These are phyloP conservation scores for Scylla paramamosain DNA, from an alignment of 1,140 invertebrate species.

Conservation along the genomic window DNA sequence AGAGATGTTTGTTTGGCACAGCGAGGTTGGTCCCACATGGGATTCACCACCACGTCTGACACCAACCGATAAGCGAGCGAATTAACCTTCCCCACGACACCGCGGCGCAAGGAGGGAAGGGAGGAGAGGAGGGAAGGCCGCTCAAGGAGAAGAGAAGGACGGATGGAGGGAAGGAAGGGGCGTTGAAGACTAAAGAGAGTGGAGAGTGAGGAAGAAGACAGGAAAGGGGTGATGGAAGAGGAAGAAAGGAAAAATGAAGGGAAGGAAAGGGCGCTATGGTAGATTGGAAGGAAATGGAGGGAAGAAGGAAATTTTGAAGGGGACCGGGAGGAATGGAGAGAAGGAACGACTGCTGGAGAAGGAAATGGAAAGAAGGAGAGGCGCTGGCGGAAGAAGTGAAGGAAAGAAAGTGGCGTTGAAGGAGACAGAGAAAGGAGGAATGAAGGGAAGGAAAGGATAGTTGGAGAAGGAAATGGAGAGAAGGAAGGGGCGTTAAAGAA, in stretches of 20 bases:
- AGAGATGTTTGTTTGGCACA: constrained; percentile 66
- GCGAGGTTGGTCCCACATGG: background rate
- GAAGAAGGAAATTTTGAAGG: background rate
- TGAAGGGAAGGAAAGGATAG: background rate
- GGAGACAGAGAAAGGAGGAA: background rate
- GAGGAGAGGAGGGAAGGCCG: background rate
- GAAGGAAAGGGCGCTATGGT: background rate
- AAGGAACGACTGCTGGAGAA: background rate
- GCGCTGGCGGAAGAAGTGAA: background rate
- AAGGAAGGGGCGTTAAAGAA: background rate
- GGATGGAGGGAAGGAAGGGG: background rate
- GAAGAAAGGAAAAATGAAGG: background rate
- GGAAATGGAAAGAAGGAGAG: background rate
- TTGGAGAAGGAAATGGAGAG: background rate
- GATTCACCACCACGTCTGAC: constrained; percentile 48
- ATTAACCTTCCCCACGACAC: constrained; percentile 59
- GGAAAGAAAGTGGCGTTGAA: background rate
- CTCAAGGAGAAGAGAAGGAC: background rate
- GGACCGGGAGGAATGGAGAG: background rate
- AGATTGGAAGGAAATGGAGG: background rate
- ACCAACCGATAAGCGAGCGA: constrained; percentile 63
- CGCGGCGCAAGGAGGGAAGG: background rate
- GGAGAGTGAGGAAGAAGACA: background rate
- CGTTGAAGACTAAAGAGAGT: background rate
- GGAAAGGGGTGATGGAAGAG: background rate